phyloP scores from a whole-genome alignment of 2,113 vertebrate genomes.

The Brachyistius frenatus region DNA sequence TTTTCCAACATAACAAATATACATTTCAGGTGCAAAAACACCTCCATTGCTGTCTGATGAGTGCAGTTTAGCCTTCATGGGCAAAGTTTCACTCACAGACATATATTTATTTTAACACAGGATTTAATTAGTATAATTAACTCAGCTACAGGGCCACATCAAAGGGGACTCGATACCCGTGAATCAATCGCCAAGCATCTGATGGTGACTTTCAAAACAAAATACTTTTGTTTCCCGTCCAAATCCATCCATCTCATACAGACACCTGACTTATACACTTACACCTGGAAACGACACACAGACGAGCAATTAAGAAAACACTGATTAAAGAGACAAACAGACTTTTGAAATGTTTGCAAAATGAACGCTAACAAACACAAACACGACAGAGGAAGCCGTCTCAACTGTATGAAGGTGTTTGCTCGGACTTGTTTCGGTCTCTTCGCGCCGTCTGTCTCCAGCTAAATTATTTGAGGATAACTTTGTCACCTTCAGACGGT shows the following conservation, averaged over 20 bases:
- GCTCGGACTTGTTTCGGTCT: neutral
- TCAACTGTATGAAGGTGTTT: slow-evolving; percentile 22
- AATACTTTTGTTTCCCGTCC: neutral
- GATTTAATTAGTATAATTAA: slow-evolving; percentile 1
- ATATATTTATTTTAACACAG: neutral
- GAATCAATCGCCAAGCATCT: slow-evolving; percentile 26
- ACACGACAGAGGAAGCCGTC: neutral
- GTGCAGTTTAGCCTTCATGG: too few relatives aligned
- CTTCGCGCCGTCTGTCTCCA: too few relatives aligned
- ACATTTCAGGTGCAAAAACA: neutral
- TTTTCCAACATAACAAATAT: neutral
- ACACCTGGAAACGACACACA: neutral
- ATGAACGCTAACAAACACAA: neutral
- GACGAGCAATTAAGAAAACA: neutral
- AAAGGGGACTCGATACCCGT: neutral
- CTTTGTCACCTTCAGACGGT: neutral
- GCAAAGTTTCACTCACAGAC: neutral
- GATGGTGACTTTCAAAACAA: slow-evolving; percentile 10
- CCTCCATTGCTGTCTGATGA: neutral
- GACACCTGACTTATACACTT: neutral
- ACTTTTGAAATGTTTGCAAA: slow-evolving; percentile 4
- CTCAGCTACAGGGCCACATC: slow-evolving; percentile 8
- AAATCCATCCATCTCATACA: slow-evolving; percentile 11
- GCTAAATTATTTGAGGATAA: too few relatives aligned
- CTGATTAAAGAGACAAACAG: neutral